A percentile compares a stretch with the other conserved stretches of the same genome.
Conservation (phyloP, 2,888 invertebrate genomes). For the Oxystoma pomonae region DNA sequence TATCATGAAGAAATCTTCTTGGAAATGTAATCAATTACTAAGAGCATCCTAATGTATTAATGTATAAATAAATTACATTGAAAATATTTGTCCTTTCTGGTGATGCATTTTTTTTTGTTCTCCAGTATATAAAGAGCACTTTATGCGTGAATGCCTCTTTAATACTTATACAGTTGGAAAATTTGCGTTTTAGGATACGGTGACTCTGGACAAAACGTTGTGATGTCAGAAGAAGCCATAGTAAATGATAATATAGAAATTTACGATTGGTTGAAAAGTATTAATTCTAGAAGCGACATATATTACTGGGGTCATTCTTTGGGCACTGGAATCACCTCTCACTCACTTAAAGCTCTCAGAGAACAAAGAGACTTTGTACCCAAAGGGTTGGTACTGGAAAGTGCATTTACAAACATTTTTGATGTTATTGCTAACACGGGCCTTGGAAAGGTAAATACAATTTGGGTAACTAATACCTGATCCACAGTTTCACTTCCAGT, state of each 20-base stretch:
- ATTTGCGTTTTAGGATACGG: conserved; percentile 42
- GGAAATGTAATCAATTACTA: too few relatives aligned
- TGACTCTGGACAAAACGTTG: conserved; percentile 37
- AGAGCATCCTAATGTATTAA: too few relatives aligned
- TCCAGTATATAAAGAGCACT: too few relatives aligned
- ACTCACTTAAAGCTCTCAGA: conserved; percentile 31
- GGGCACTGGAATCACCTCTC: conserved; percentile 38
- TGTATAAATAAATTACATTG: too few relatives aligned
- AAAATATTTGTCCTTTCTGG: too few relatives aligned
- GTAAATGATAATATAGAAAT: conserved; percentile 40
- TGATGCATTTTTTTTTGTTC: too few relatives aligned
- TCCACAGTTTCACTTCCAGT: too few relatives aligned
- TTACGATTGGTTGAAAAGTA: conserved; percentile 36
- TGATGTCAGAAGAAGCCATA: conserved; percentile 37
- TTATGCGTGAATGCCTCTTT: too few relatives aligned
- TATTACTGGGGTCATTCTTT: conserved; percentile 45
- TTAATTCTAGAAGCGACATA: conserved; percentile 33
- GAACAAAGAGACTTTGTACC: conserved; percentile 28
- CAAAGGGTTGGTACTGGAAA: conserved; percentile 38
- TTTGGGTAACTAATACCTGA: too few relatives aligned
- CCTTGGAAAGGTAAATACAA: conserved; percentile 34
- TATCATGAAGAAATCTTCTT: too few relatives aligned
- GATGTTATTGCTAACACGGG: conserved; percentile 35
- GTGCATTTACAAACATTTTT: conserved; percentile 38
- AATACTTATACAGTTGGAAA: too few relatives aligned